Evolutionary conservation across 2,888 invertebrate species (phyloP), one percentile per base, ranked within the genome.

Genomic region (Meloe dianella): DNA sequence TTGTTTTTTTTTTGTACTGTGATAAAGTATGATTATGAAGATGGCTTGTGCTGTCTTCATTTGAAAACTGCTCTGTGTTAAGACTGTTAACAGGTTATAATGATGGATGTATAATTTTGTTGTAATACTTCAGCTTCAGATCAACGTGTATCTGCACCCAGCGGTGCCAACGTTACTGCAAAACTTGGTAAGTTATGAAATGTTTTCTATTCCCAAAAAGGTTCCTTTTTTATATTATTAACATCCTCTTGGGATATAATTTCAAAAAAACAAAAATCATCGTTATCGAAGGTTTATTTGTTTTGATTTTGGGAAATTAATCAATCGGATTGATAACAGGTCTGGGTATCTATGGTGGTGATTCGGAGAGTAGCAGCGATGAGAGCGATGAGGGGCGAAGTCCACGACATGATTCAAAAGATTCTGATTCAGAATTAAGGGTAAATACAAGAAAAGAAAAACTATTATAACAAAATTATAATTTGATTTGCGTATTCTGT

Each of bases 101-200:
- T 14, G 76, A 77, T 79, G 78, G 80, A 79, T 79, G 24, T 80
- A 81, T 77, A 81, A 79, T 81, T 81, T 74, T 54, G 51, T 79
- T 81, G 79, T 82, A 81, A 83, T 54, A 82, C 84, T 83, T 83
- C 83, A 84, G 84, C 84, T 80, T 80, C 82, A 79, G 82, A 82
- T 78, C 82, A 79, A 65, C 82, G 81, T 75, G 79, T 80, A 70
- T 79, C 83, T 76, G 83, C 83, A 82, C 81, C 83, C 79, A 82
- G 82, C 79, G 83, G 83, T 81, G 92, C 95, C 86, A 92, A 95
- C 88, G 90, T 96, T 87, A 92, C 94, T 84, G 91, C 91, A 81
- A 92, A 92, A 84, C 91, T 96, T 84, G 96, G 96, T 96, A 89
- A 96, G 96, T 95, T 75, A 64, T 64, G 62, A 32, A 65, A 51